phyloP scores from a whole-genome alignment of 2,888 invertebrate species.

The Sinopyrophorus schimmeli region DNA sequence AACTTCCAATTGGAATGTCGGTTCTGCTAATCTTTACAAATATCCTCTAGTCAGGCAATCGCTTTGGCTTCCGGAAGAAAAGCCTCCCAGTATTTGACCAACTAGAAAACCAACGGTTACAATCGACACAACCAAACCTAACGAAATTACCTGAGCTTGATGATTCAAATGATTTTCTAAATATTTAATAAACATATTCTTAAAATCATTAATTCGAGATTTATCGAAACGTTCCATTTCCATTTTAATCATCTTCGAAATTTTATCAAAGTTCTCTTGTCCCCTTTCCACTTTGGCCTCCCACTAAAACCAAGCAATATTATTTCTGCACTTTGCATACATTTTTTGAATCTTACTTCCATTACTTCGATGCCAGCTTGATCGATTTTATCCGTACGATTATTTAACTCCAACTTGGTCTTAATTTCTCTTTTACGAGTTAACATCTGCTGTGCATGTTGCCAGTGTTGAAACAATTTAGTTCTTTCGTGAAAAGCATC shows the following conservation, averaged over 20 bases:
- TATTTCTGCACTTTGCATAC: too few relatives aligned
- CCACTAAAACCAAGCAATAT: slow-evolving; percentile 77
- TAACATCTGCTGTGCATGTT: slow-evolving; percentile 92
- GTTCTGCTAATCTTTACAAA: slow-evolving; percentile 52
- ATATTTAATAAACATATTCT: slow-evolving; percentile 85
- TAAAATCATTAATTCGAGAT: slow-evolving; percentile 86
- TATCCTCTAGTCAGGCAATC: slow-evolving; percentile 71
- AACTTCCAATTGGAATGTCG: slow-evolving; percentile 54
- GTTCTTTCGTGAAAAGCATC: slow-evolving; percentile 76
- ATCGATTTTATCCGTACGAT: slow-evolving; percentile 86
- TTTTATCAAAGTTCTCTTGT: slow-evolving; percentile 94
- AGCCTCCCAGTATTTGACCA: slow-evolving; percentile 93
- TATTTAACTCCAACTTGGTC: slow-evolving; percentile 87
- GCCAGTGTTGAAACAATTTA: slow-evolving; percentile 94
- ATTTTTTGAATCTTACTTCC: too few relatives aligned
- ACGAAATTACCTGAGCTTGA: slow-evolving; percentile 79
- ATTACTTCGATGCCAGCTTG: slow-evolving; percentile 89
- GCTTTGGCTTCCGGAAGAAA: slow-evolving; percentile 95
- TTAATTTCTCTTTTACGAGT: slow-evolving; percentile 94
- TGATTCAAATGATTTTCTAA: slow-evolving; percentile 92
- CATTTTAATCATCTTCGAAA: slow-evolving; percentile 90
- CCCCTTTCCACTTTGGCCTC: slow-evolving; percentile 95
- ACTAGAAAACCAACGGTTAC: slow-evolving; percentile 58
- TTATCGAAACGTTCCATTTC: slow-evolving; percentile 93
- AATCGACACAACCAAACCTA: background rate